Base-by-base conservation (phyloP, 2,113 vertebrate species). In the Lanius collurio region DNA sequence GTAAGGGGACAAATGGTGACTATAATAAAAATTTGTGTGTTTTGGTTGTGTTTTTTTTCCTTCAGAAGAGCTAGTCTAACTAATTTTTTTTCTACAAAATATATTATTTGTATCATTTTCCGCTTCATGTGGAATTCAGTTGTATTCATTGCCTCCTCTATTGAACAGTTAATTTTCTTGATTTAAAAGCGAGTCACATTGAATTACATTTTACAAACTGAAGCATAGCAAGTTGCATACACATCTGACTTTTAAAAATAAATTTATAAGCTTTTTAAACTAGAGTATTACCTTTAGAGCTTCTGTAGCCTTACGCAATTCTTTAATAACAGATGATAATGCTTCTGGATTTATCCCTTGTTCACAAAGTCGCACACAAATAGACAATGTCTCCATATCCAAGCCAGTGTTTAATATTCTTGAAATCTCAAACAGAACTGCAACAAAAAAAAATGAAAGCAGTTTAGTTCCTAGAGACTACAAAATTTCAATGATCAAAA, bases 301-400 rank as follows among this genome's bases (percentile, higher is more conserved):
- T 81, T 99, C 99, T 7, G 99, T 98, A 28, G 99, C 99, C 97
- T 99, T 99, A 4, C 99, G 98, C 16, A 99, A 98, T 65, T 99
- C 99, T 95, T 99, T 99, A 95, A 99, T 99, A 63, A 99, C 99
- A 5, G 99, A 98, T 3, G 99, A 99, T 33, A 99, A 96, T 1
- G 99, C 99, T 96, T 99, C 99, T 46, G 99, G 99, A 90, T 99
- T 99, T 97, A 99, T 99, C 15, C 99, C 99, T 97, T 99, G 99
- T 84, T 99, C 99, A 96, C 99, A 99, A 67, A 99, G 98, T 37
- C 99, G 97, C 27, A 99, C 99, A 96, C 99, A 99, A 94, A 99
- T 99, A 37, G 99, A 99, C 63, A 99, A 88, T 0, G 99, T 99
- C 97, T 99, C 99, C 99, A 99, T 99, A 93, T 99, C 99, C 97